Base-by-base conservation (phyloP, 2,888 invertebrate genomes). In the Galerucella pusilla region DNA sequence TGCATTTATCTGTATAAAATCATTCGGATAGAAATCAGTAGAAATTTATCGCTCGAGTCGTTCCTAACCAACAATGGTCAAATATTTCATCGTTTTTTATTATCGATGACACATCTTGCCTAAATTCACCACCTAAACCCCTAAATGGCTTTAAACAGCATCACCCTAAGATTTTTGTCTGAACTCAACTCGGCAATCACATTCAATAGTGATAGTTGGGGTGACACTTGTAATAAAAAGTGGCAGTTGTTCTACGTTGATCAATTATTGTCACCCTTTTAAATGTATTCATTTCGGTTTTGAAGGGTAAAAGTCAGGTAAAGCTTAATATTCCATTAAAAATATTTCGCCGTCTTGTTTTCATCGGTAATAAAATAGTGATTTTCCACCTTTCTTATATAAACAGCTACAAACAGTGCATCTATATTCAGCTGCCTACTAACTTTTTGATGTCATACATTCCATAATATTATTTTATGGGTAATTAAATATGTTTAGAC, bases 221-320 rank as follows among this genome's bases (percentile, higher is more conserved):
- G 85, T 84, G 85, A 83, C 84, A 83, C 85, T 85, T 84, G 84
- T 85, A 85, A 85, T 86, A 86, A 86, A 86, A 86, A 85, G 83
- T 85, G 85, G 83, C 85, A 85, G 85, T 85, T 85, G 85, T 82
- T 82, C 84, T 80, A 81, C 81, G 80, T 79, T 80, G 81, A 81
- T 81, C 81, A 83, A 82, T 85, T 84, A 81, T 84, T 81, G 80
- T 80, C 82, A 84, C 84, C 84, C 86, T 78, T 28, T 57, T 71
- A 14, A 65, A 65, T 45, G 25, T 25, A 52, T 45, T 25, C 64
- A 66, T 66, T 71, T 46, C 75, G 60, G 28, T 49, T 54, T 45
- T 42, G n/a, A 59, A 14, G 65, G 71, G 71, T 42, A 1, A 57
- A 57, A 57, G 16, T 57, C 57, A 57, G 57, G 57, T 57, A 57